Evolutionary conservation across 1,140 invertebrate species (phyloP).

Genomic region (Neodiprion lecontei): DNA sequence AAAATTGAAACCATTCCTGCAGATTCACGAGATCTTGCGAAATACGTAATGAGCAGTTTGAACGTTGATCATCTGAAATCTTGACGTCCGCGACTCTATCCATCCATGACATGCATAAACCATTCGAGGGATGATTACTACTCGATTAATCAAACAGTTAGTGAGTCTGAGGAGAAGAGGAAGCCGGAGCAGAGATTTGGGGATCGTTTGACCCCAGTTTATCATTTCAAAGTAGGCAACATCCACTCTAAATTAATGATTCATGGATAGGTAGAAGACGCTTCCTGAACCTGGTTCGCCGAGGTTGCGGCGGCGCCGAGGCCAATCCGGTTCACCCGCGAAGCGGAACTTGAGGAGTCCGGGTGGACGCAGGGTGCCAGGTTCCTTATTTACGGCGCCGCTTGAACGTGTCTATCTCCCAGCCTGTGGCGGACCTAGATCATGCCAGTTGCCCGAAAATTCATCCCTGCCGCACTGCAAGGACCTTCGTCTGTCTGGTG

Average conservation of each 20-base stretch:
- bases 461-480: constrained; percentile 47
- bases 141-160: too few relatives aligned
- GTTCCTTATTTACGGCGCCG: not conserved
- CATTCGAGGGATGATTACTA: too few relatives aligned
- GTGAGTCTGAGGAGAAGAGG: too few relatives aligned
- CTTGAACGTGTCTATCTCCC: constrained; percentile 2
- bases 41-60: too few relatives aligned
- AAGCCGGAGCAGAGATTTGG: not conserved
- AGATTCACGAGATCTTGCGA: too few relatives aligned
- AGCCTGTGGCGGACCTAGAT: constrained; percentile 36
- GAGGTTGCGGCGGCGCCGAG: constrained; percentile 30
- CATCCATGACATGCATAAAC: too few relatives aligned
- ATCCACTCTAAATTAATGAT: not conserved
- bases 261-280: constrained; percentile 8
- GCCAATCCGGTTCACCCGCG: constrained; percentile 41
- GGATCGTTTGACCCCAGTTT: not conserved
- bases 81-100: too few relatives aligned
- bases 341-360: constrained; percentile 43
- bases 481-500: constrained; percentile 52
- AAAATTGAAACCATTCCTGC: too few relatives aligned
- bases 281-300: not conserved
- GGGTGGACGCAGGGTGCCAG: not conserved
- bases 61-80: too few relatives aligned
- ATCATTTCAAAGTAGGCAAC: not conserved
- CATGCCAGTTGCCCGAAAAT: constrained; percentile 51